Conservation (phyloP, 23 tunicate species). For the Oikopleura dioica region DNA sequence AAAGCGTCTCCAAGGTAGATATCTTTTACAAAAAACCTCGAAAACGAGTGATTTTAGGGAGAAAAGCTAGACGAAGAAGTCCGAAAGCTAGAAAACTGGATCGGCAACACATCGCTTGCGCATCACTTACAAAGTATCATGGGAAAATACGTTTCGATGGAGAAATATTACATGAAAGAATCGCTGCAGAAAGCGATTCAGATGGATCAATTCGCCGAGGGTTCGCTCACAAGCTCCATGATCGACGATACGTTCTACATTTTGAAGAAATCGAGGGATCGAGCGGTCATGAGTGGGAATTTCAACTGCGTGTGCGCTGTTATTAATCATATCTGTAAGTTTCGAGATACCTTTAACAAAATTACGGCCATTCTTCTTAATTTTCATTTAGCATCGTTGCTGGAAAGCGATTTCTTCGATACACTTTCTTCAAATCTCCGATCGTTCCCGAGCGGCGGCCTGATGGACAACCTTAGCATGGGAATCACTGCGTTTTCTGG, state of each 20-base stretch:
- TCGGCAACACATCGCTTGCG: conserved; percentile 32
- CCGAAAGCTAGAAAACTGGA: conserved; percentile 39
- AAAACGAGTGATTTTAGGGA: too few species aligned
- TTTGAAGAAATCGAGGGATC: conserved; percentile 55
- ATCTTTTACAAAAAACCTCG: too few species aligned
- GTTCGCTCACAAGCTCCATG: conserved; percentile 40
- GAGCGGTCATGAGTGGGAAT: conserved; percentile 44
- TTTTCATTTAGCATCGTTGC: too few species aligned
- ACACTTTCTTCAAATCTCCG: too few species aligned
- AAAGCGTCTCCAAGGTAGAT: conserved; percentile 47
- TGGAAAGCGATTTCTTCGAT: too few species aligned
- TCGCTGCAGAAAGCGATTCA: conserved; percentile 51
- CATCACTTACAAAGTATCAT: conserved; percentile 48
- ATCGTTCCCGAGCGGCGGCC: conserved; percentile 47
- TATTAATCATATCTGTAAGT: conserved; percentile 51
- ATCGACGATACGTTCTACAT: conserved; percentile 61
- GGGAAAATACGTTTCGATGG: conserved; percentile 69
- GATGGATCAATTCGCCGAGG: conserved; percentile 31
- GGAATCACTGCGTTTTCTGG: too few species aligned
- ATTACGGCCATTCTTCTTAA: too few species aligned
- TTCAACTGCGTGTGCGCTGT: conserved; percentile 88
- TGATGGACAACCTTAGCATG: conserved; percentile 89
- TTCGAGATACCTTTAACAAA: conserved; percentile 53
- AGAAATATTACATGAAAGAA: conserved; percentile 88
- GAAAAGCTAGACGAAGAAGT: conserved; percentile 25